Percentiles rank a stretch among this genome's conserved stretches.
These are phyloP conservation scores for Bubo scandiacus DNA, from an alignment of 2,113 vertebrate genomes.

Conservation along the genomic window DNA sequence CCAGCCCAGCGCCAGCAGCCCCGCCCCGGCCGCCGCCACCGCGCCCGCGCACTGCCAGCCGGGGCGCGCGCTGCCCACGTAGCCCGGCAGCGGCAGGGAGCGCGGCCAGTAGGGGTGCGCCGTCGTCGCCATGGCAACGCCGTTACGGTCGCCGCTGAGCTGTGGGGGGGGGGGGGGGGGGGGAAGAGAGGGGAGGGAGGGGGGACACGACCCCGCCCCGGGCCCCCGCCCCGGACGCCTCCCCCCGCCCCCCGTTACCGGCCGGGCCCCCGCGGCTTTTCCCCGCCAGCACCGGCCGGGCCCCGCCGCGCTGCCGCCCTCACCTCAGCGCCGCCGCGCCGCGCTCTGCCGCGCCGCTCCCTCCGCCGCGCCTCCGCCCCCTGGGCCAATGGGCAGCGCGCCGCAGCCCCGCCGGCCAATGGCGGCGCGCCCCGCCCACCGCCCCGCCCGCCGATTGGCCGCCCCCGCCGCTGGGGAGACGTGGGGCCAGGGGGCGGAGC, in stretches of 20 bases:
- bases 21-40: not conserved
- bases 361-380: not conserved
- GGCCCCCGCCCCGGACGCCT: not conserved
- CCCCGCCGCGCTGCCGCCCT: no score
- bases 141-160: no score
- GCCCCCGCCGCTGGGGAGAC: not conserved
- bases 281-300: no score
- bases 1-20: not conserved
- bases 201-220: no score
- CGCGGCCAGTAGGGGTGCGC: not conserved
- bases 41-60: not conserved
- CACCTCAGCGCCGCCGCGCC: not conserved
- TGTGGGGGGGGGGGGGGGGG: not conserved
- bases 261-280: not conserved
- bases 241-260: no score
- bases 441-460: not conserved
- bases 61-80: not conserved
- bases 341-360: not conserved
- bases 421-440: not conserved
- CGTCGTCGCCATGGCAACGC: not conserved
- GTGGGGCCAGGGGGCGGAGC: not conserved
- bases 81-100: not conserved
- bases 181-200: not conserved
- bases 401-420: no score
- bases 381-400: not conserved